These are phyloP conservation scores for Lepus europaeus DNA, from an alignment of 2,113 vertebrate genomes.

Conservation along the genomic window DNA sequence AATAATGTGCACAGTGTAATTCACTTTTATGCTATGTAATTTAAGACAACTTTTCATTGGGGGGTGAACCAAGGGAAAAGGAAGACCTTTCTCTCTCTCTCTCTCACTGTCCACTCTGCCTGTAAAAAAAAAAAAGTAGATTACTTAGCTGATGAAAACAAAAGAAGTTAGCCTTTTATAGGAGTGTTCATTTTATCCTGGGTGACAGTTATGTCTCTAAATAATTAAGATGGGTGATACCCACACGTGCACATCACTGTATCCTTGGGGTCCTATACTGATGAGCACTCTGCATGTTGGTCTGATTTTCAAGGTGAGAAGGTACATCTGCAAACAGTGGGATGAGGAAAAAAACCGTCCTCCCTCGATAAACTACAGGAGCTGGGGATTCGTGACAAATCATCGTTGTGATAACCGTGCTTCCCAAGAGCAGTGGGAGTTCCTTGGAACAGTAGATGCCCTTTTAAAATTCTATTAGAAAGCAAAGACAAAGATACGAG, in stretches of 20 bases:
- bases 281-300: accelerated
- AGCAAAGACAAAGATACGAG: background rate
- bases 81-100: too few species aligned
- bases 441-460: slow-evolving; percentile 46
- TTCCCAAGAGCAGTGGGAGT: background rate
- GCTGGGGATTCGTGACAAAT: background rate
- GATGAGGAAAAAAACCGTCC: background rate
- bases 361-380: background rate
- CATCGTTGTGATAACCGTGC: background rate
- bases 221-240: background rate
- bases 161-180: background rate
- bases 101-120: too few species aligned
- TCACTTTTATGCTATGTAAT: background rate
- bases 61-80: too few species aligned
- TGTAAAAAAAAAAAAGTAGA: background rate
- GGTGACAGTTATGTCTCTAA: background rate
- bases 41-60: background rate
- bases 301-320: background rate
- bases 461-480: slow-evolving; percentile 49
- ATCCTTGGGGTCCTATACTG: background rate
- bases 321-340: background rate
- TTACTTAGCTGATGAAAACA: slow-evolving; percentile 1
- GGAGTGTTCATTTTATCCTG: background rate
- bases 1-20: background rate
- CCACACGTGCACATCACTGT: background rate